Evolutionary conservation across 2,113 vertebrate species (phyloP).

Genomic region (Gopherus flavomarginatus): DNA sequence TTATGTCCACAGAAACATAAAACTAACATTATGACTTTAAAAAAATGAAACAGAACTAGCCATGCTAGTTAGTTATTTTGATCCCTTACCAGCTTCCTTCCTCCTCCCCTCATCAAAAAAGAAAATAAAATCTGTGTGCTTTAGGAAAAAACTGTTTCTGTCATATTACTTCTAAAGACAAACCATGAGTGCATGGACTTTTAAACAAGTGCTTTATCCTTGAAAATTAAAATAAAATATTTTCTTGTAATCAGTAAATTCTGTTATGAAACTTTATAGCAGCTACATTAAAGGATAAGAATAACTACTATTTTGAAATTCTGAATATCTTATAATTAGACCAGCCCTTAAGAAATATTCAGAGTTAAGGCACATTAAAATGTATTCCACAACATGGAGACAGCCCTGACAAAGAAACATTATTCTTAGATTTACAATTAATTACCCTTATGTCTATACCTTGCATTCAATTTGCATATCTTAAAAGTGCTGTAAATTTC

Average conservation of each 20-base stretch:
- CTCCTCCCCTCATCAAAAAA: not conserved
- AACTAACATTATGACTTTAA: not conserved
- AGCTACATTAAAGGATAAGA: conserved; percentile 80
- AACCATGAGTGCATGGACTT: conserved; percentile 30
- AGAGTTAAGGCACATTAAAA: conserved; percentile 94
- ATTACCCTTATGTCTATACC: conserved; percentile 97
- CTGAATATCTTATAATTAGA: conserved; percentile 89
- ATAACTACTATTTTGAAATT: conserved; percentile 86
- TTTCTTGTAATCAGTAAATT: conserved; percentile 73
- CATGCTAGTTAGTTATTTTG: not conserved
- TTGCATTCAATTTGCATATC: conserved; percentile 98
- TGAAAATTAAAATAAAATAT: conserved; percentile 74
- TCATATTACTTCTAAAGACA: not conserved
- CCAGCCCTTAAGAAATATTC: conserved; percentile 90
- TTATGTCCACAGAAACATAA: not conserved
- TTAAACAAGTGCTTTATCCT: conserved; percentile 56
- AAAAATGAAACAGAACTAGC: not conserved
- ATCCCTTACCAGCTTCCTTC: not conserved
- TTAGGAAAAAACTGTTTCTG: not conserved
- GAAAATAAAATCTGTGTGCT: not conserved
- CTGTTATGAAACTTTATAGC: conserved; percentile 71
- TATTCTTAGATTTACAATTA: conserved; percentile 99
- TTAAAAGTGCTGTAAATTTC: conserved; percentile 92
- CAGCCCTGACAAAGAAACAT: conserved; percentile 97
- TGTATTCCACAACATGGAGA: conserved; percentile 95